Evolutionary conservation across 2,113 vertebrate genomes (phyloP).

Genomic region (Anarhynchus alexandrinus): DNA sequence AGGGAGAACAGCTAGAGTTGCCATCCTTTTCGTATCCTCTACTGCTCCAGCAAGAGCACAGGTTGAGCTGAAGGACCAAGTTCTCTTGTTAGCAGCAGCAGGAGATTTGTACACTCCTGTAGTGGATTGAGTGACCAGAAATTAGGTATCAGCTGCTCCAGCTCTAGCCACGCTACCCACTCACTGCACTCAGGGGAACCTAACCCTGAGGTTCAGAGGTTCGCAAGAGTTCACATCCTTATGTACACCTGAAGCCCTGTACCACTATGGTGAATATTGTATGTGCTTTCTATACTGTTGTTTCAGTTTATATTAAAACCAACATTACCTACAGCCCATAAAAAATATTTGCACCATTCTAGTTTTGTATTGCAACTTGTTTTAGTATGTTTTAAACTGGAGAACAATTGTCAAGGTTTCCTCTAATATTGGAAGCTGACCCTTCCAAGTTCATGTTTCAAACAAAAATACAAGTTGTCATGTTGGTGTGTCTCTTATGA

Average conservation of each 20-base stretch:
- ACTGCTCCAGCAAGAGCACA: not conserved
- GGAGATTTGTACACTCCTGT: fast-evolving
- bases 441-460: not conserved
- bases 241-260: not conserved
- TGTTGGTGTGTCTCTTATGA: not conserved
- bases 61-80: not conserved
- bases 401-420: not conserved
- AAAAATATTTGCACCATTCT: not conserved
- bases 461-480: not conserved
- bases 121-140: not conserved
- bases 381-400: not conserved
- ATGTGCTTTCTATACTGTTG: not conserved
- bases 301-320: not conserved
- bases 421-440: not conserved
- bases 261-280: not conserved
- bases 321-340: not conserved
- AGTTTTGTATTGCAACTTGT: not conserved
- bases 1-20: not conserved
- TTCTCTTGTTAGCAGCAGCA: not conserved
- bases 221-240: not conserved
- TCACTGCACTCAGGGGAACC: not conserved
- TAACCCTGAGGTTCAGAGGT: not conserved
- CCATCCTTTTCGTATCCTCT: too few relatives aligned
- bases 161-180: fast-evolving
- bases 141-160: not conserved